A percentile compares a stretch with the other conserved stretches of the same genome.
These are phyloP conservation scores for Himalopsyche kuldschensis DNA, from an alignment of 2,888 invertebrate species.

Conservation along the genomic window DNA sequence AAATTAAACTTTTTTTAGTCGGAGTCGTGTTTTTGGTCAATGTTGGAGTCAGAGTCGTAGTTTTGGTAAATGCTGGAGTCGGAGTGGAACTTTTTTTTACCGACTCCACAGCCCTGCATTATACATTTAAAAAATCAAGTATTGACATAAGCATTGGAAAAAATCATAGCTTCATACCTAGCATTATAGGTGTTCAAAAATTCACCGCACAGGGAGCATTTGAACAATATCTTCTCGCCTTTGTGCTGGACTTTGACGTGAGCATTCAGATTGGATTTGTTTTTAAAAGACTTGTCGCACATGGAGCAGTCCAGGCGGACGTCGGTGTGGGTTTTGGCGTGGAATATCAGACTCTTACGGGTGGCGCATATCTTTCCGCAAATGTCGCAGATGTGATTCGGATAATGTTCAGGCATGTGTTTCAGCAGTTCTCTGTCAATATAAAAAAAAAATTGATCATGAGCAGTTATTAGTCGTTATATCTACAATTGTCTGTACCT, in stretches of 20 bases:
- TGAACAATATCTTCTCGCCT: conserved; percentile 34
- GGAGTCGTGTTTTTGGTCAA: too few species aligned
- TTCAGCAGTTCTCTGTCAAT: conserved; percentile 32
- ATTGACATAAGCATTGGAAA: background rate
- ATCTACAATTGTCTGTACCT: too few species aligned
- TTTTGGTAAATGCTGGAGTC: too few species aligned
- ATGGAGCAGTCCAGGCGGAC: conserved; percentile 24
- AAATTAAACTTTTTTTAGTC: too few species aligned
- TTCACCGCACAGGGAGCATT: conserved; percentile 33
- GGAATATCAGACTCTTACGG: conserved; percentile 29
- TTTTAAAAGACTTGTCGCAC: conserved; percentile 37
- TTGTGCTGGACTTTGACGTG: conserved; percentile 34
- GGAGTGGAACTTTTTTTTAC: too few species aligned
- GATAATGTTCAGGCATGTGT: conserved; percentile 38
- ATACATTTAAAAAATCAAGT: background rate
- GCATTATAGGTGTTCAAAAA: conserved; percentile 31
- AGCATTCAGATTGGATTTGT: conserved; percentile 27
- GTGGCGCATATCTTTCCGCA: conserved; percentile 39
- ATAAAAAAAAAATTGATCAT: background rate
- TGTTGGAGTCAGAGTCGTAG: too few species aligned
- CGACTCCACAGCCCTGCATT: too few species aligned
- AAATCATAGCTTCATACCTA: conserved; percentile 7
- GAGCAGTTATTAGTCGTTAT: too few species aligned
- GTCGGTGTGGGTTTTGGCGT: conserved; percentile 30
- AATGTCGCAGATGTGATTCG: conserved; percentile 38